Base-by-base conservation (phyloP, 1,140 invertebrate species). In the Fopius arisanus region DNA sequence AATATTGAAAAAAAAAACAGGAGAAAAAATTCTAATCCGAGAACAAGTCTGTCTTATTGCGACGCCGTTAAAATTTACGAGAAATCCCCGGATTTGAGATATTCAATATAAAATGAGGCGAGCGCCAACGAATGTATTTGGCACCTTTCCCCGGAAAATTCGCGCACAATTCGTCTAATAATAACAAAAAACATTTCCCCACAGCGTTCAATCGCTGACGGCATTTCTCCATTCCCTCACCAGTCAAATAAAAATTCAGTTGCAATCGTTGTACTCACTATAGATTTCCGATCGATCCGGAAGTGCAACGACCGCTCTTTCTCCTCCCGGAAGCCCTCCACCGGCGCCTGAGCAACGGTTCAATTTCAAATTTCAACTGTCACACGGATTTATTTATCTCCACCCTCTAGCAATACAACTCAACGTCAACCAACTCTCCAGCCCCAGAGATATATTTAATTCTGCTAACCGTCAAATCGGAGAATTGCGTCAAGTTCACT, bases 241-340 rank as follows among this genome's bases (percentile, higher is more conserved):
- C 12, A 37, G 2, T 14, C 10, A 48, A 7, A 16, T 48, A 48
- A 59, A 59, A 28, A 51, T 51, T 2, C n/a, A 14, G 3, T 43
- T n/a, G 2, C 2, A 43, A 43, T 10, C 3, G 7, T 21, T 54
- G 9, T 26, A 59, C 54, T 59, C 23, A 59, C 54, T 26, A 7
- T 23, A 59, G 54, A 59, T 59, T 26, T 59, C 54, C 43, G 19
- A 51, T 59, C 23, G 54, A 59, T 59, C 23, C 54, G 54, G 54
- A 59, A 59, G 54, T 59, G 19, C 19, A 59, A 59, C 19, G 54
- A 59, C 54, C 43, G 43, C 54, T 59, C 21, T 59, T 28, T 59
- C 16, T 12, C 54, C 23, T 59, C 14, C 23, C 54, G 21, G 54
- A 59, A 59, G 19, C 6, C 3, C 10, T 23, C 23, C 9, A 59